phyloP scores from a whole-genome alignment of 2,888 invertebrate species.

The Aspidapion aeneum region DNA sequence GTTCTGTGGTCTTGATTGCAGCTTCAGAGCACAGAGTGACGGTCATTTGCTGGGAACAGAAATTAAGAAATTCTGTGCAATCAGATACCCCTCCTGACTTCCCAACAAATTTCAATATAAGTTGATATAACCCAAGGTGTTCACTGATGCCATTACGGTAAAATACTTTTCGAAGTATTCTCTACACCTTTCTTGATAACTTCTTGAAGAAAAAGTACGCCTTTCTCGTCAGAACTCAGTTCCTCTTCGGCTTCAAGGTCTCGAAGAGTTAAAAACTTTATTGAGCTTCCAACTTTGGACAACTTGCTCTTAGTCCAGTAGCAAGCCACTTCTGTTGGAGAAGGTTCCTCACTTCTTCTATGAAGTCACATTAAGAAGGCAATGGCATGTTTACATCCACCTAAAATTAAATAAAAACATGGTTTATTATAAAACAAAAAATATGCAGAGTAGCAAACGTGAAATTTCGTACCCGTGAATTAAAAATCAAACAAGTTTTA shows the following conservation, averaged over 20 bases:
- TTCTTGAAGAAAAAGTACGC: slow-evolving; percentile 15
- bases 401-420: neutral
- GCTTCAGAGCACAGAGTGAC: slow-evolving; percentile 8
- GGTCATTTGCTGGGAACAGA: slow-evolving; percentile 12
- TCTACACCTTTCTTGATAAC: slow-evolving; percentile 13
- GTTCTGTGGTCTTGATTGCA: slow-evolving; percentile 5
- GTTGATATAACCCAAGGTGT: slow-evolving; percentile 12
- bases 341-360: neutral
- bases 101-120: slow-evolving; percentile 7
- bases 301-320: slow-evolving; percentile 23
- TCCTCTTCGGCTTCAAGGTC: slow-evolving; percentile 16
- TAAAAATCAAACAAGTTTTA: too few species aligned
- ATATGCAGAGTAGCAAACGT: too few species aligned
- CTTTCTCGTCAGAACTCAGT: slow-evolving; percentile 15
- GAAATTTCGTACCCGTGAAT: too few species aligned
- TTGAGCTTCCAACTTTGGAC: slow-evolving; percentile 19
- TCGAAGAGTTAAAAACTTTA: slow-evolving; percentile 15
- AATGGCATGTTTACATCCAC: neutral
- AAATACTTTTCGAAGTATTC: slow-evolving; percentile 12
- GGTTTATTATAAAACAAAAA: too few species aligned
- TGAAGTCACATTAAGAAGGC: neutral
- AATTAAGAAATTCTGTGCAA: slow-evolving; percentile 12
- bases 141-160: slow-evolving; percentile 4
- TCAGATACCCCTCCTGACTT: neutral
- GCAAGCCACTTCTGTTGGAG: slow-evolving; percentile 11